Evolutionary conservation across 2,888 invertebrate genomes (phyloP).

Genomic region (Pimpla rufipes): DNA sequence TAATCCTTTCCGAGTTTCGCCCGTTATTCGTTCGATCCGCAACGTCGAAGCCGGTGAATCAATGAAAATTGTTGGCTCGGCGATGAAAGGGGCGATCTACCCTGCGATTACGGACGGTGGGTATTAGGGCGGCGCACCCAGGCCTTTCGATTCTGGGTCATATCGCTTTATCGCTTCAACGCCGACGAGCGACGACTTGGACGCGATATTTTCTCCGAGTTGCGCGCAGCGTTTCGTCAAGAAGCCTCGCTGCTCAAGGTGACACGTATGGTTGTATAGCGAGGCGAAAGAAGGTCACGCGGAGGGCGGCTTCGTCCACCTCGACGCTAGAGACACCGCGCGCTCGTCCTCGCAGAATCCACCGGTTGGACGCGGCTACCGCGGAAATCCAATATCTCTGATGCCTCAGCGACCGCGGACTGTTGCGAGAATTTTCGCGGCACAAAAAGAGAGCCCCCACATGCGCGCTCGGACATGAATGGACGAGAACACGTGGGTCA

Average conservation of each 20-base stretch:
- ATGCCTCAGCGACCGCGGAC: conserved; percentile 32
- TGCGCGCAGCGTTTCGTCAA: neutral
- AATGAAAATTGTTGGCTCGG: conserved; percentile 20
- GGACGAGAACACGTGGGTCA: neutral
- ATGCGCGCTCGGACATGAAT: neutral
- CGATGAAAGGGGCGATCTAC: conserved; percentile 7
- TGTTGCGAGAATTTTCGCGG: conserved; percentile 40
- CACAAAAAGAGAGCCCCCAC: conserved; percentile 12
- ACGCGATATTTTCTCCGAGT: neutral
- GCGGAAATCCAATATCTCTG: conserved; percentile 49
- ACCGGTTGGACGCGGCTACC: conserved; percentile 7
- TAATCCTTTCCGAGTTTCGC: conserved; percentile 7
- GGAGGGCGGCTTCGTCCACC: neutral
- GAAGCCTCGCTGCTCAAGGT: neutral
- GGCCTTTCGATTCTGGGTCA: conserved; percentile 54
- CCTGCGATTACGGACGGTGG: conserved; percentile 5
- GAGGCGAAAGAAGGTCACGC: conserved; percentile 17
- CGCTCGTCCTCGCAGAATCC: conserved; percentile 29
- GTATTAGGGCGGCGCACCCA: conserved; percentile 13
- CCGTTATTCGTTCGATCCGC: conserved; percentile 13
- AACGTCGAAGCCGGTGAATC: conserved; percentile 19
- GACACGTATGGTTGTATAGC: neutral
- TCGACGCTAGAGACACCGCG: neutral
- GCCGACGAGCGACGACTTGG: conserved; percentile 11
- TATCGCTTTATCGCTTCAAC: conserved; percentile 46